Evolutionary conservation across 2,888 invertebrate species (phyloP).

Genomic region (Ochropleura plecta): DNA sequence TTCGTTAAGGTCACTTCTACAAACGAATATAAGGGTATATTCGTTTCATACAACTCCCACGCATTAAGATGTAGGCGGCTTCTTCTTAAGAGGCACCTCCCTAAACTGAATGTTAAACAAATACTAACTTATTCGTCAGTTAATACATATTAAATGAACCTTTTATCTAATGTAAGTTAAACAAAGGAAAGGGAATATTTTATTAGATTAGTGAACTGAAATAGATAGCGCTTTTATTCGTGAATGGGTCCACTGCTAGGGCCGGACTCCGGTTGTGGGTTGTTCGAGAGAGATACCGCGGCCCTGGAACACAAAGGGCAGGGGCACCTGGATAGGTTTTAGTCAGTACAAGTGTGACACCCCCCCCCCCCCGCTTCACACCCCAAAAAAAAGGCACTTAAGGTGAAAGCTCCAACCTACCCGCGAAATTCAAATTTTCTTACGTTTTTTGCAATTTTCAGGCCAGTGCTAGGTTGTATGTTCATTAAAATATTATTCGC

Average conservation of each 20-base stretch:
- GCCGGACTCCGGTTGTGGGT: background rate
- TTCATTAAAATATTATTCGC: too few species aligned
- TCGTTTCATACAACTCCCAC: conserved; percentile 26
- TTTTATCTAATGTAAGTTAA: conserved; percentile 24
- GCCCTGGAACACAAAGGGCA: too few species aligned
- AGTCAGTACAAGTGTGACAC: too few species aligned
- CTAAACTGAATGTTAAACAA: conserved; percentile 17
- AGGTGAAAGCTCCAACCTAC: too few species aligned
- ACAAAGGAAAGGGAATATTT: conserved; percentile 40
- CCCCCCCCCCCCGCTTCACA: too few species aligned
- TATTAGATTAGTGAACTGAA: conserved; percentile 1
- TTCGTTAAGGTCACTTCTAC: too few species aligned
- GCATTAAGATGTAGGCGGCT: conserved; percentile 13
- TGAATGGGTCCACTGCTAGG: background rate
- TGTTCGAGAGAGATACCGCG: too few species aligned
- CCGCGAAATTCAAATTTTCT: too few species aligned
- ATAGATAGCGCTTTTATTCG: background rate
- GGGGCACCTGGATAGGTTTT: too few species aligned
- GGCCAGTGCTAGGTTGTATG: too few species aligned
- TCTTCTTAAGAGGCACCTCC: conserved; percentile 2
- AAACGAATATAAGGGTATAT: conserved; percentile 6
- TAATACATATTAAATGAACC: conserved; percentile 41
- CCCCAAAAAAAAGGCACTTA: too few species aligned
- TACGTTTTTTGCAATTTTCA: too few species aligned
- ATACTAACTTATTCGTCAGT: conserved; percentile 24